Conservation (phyloP, 1,140 invertebrate species). For the Scaptomyza graminum region DNA sequence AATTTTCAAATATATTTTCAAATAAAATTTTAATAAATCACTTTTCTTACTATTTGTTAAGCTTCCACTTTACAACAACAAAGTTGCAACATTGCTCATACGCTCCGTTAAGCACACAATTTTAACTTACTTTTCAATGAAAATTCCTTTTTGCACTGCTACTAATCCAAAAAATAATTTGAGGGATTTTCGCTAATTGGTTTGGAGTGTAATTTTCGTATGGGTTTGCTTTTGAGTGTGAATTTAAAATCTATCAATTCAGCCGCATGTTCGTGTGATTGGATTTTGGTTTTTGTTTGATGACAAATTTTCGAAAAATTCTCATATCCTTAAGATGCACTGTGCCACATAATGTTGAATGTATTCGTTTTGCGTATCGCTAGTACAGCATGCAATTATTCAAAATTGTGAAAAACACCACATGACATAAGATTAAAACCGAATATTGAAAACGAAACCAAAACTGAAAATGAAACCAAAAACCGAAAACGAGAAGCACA, state of each 20-base stretch:
- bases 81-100: conserved; percentile 29
- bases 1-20: conserved; percentile 1
- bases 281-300: background rate
- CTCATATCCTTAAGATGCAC: conserved; percentile 11
- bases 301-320: background rate
- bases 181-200: background rate
- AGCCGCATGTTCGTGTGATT: conserved; percentile 46
- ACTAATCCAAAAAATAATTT: conserved; percentile 48
- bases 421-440: conserved; percentile 19
- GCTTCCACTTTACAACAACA: too few species aligned
- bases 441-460: conserved; percentile 2
- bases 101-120: conserved; percentile 42
- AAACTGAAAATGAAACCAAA: conserved; percentile 16
- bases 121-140: conserved; percentile 25
- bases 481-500: conserved; percentile 24
- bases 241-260: conserved; percentile 5
- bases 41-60: too few species aligned
- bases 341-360: conserved; percentile 8
- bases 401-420: conserved; percentile 14
- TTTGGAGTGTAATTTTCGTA: conserved; percentile 4
- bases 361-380: conserved; percentile 2
- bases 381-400: conserved; percentile 5
- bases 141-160: conserved; percentile 3
- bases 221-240: conserved; percentile 4
- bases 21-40: too few species aligned